A percentile compares a stretch with the other conserved stretches of the same genome.
These are phyloP conservation scores for Malacoraja senta DNA, from an alignment of 2,797 vertebrate genomes.

Conservation along the genomic window DNA sequence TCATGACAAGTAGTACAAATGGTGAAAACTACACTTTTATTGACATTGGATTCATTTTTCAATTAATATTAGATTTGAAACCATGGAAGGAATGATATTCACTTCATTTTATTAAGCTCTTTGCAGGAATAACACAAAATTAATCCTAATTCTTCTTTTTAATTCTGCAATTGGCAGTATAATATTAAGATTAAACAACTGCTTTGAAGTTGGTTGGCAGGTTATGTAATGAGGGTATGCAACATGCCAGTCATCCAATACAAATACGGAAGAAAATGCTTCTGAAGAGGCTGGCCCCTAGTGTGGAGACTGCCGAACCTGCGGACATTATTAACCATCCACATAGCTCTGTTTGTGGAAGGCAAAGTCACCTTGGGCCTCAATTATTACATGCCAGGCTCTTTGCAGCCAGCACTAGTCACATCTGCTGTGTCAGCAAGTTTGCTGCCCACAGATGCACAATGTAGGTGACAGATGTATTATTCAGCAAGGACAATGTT, in stretches of 20 bases:
- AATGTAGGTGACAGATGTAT: conserved; percentile 9
- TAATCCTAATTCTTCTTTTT: not conserved
- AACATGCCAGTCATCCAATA: not conserved
- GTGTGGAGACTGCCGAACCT: too few relatives aligned
- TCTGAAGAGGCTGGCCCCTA: not conserved
- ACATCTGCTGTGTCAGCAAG: conserved; percentile 2
- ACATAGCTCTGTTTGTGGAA: not conserved
- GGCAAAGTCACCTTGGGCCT: not conserved
- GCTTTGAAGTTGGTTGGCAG: not conserved
- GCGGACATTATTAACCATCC: not conserved
- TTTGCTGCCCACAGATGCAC: not conserved
- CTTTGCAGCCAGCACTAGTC: not conserved
- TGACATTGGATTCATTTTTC: not conserved
- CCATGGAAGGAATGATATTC: not conserved
- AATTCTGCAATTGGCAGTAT: not conserved
- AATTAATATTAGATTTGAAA: not conserved
- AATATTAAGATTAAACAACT: not conserved
- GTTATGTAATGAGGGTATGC: not conserved
- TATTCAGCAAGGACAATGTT: not conserved
- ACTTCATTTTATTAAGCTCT: not conserved
- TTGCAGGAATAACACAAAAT: not conserved
- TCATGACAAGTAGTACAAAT: not conserved
- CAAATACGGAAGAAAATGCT: too few relatives aligned
- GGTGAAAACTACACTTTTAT: not conserved
- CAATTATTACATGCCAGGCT: not conserved